A percentile compares a stretch with the other conserved stretches of the same genome.
Evolutionary conservation across 2,888 invertebrate species (phyloP).

Genomic region (Eupithecia insigniata): DNA sequence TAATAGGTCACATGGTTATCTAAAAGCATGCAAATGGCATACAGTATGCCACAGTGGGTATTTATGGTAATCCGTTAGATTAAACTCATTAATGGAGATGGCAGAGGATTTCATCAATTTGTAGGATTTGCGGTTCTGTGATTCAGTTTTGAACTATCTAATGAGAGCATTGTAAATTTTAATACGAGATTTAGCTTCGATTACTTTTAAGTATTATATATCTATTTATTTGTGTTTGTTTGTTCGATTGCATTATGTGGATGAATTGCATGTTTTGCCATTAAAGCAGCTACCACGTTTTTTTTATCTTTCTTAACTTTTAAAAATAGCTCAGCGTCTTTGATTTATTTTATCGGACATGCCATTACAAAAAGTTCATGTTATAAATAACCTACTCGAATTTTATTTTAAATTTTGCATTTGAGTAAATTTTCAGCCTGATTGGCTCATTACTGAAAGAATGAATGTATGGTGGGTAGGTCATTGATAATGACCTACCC

Average conservation of each 20-base stretch:
- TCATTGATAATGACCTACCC: too few relatives aligned
- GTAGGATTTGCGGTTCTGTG: slow-evolving; percentile 5
- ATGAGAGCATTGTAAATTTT: not conserved
- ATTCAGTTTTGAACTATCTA: not conserved
- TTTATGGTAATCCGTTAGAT: slow-evolving; percentile 44
- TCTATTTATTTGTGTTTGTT: too few relatives aligned
- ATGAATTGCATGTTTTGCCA: too few relatives aligned
- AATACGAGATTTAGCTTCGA: too few relatives aligned
- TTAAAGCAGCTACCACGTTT: too few relatives aligned
- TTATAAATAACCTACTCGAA: too few relatives aligned
- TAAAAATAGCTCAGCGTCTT: not conserved
- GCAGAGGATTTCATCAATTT: slow-evolving; percentile 21
- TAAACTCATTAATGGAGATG: slow-evolving; percentile 23
- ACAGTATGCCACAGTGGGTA: slow-evolving; percentile 39
- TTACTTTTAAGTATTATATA: too few relatives aligned
- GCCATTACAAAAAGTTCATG: not conserved
- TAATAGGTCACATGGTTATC: slow-evolving; percentile 13
- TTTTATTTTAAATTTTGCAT: not conserved
- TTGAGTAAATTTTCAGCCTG: not conserved
- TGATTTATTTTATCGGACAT: not conserved
- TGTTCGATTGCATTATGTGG: too few relatives aligned
- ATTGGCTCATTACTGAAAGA: not conserved
- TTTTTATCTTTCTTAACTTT: too few relatives aligned
- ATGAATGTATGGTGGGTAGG: not conserved
- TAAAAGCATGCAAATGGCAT: slow-evolving; percentile 34